Evolutionary conservation across 2,888 invertebrate species (phyloP), one percentile per base, ranked within the genome.

Genomic region (Carabus problematicus): DNA sequence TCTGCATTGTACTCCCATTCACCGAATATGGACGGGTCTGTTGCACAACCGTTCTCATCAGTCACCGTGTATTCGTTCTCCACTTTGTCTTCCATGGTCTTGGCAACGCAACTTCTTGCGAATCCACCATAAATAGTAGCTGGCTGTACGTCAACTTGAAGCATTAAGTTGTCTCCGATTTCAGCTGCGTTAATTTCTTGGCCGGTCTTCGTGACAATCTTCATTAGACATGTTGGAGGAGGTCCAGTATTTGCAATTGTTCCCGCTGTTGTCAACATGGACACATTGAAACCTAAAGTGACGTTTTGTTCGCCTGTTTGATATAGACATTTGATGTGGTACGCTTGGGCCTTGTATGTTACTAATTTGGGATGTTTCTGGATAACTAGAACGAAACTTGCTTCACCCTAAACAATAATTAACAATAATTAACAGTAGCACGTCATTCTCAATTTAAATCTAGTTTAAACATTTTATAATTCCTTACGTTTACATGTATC

Each of bases 361-460:
- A 97, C 92, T 63, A 98, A 86, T 84, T 95, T 95, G 0, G 96
- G 95, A 88, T 98, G 97, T 83, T 95, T 95, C 80, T 98, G 97
- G 79, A 98, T 94, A 19, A 98, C 95, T 52, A 98, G 85, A 1
- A 97, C 93, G 80, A 96, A 97, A 79, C 93, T 94, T 19, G 96
- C 96, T 79, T 94, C 89, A 61, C 95, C 95, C 92, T 92, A 81
- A 70, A 81, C 79, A 74, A 40, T 54, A 41, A 29, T 14, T 42
- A 40, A 29, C 3, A 18, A 45, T 14, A 12, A 54, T 52, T 41
- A 8, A 9, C 40, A 42, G 8, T 40, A 11, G 9, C 8, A 41
- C 40, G 39, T 41, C 14, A 12, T 8, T 55, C 2, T 11, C 19
- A 58, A 58, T 42, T 41, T 16, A 29, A 29, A 29, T 29, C 3